Percentiles rank a stretch among this genome's conserved stretches.
Conservation (phyloP, 2,113 vertebrate species). For the Varanus komodoensis region DNA sequence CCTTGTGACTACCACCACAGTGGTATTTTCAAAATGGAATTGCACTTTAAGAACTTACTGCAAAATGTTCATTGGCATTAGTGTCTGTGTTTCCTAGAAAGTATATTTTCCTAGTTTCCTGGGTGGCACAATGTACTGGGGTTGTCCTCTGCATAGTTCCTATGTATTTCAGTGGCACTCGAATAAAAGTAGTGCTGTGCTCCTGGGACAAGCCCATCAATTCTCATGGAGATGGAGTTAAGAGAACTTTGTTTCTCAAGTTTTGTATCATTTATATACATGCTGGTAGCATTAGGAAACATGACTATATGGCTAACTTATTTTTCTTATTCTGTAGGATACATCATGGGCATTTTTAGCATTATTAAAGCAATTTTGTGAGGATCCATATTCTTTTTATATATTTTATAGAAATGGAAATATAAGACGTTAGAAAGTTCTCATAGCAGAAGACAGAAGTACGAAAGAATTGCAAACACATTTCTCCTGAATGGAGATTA, state of each 20-base stretch:
- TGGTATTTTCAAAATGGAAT: slow-evolving; percentile 12
- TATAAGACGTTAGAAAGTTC: not conserved
- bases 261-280: slow-evolving; percentile 63
- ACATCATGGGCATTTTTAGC: not conserved
- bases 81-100: slow-evolving; percentile 60
- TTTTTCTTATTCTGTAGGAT: slow-evolving; percentile 58
- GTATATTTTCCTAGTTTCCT: slow-evolving; percentile 61
- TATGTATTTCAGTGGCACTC: not conserved
- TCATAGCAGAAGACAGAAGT: slow-evolving; percentile 6
- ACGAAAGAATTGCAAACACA: slow-evolving; percentile 11
- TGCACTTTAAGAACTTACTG: slow-evolving; percentile 54
- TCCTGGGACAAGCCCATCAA: not conserved
- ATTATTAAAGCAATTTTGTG: not conserved
- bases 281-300: slow-evolving; percentile 53
- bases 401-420: slow-evolving; percentile 8
- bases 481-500: not conserved
- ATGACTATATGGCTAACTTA: slow-evolving; percentile 54
- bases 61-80: slow-evolving; percentile 58
- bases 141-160: not conserved
- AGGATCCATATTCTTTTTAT: not conserved
- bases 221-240: not conserved
- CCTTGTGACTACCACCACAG: not conserved
- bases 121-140: not conserved
- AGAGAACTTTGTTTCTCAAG: slow-evolving; percentile 21
- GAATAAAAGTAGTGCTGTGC: not conserved